These are phyloP conservation scores for Leptopterna dolabrata DNA, from an alignment of 2,888 invertebrate species.

Conservation along the genomic window DNA sequence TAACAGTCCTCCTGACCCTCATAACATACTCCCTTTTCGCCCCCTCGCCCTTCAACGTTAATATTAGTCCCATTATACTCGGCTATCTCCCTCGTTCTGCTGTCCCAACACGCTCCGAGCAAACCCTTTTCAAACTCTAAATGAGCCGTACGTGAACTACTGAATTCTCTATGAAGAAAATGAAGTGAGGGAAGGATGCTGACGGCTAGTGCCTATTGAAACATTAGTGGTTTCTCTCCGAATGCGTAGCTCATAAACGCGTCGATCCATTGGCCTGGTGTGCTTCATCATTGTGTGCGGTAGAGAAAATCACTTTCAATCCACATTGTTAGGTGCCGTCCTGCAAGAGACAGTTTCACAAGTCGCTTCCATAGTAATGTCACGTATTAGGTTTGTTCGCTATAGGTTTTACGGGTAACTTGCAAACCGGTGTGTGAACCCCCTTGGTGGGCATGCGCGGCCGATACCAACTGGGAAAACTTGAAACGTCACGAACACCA, in stretches of 20 bases:
- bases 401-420: too few relatives aligned
- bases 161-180: background rate
- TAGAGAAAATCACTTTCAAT: too few relatives aligned
- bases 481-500: too few relatives aligned
- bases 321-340: too few relatives aligned
- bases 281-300: too few relatives aligned
- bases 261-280: background rate
- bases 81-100: background rate
- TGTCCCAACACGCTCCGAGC: background rate
- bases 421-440: too few relatives aligned
- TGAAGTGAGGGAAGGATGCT: background rate
- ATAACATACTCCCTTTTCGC: background rate
- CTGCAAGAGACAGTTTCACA: too few relatives aligned
- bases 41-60: background rate
- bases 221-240: background rate
- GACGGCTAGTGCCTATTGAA: background rate
- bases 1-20: background rate
- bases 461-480: too few relatives aligned
- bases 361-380: too few relatives aligned
- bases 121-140: background rate
- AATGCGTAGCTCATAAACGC: background rate
- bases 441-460: too few relatives aligned
- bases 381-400: too few relatives aligned
- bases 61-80: background rate
- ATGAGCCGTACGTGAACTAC: background rate